Percentiles rank a stretch among this genome's conserved stretches.
Evolutionary conservation across 2,888 invertebrate species (phyloP).

Genomic region (Drosophila subsilvestris): DNA sequence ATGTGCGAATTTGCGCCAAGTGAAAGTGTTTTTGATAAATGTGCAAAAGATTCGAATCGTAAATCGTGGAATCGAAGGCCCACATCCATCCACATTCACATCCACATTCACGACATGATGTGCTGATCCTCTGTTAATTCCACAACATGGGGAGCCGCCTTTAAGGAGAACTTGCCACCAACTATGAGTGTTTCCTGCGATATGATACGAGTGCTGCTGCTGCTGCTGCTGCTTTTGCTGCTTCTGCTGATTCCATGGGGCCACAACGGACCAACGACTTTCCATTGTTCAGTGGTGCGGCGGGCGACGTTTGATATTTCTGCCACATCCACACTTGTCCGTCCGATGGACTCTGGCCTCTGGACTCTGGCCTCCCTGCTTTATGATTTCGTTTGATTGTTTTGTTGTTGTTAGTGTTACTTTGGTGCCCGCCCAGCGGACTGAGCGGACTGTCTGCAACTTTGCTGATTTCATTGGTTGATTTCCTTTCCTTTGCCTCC

Average conservation of each 20-base stretch:
- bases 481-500: constrained; percentile 30
- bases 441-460: constrained; percentile 56
- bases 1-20: constrained; percentile 51
- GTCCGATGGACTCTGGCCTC: not conserved
- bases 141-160: constrained; percentile 11
- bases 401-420: constrained; percentile 41
- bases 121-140: constrained; percentile 27
- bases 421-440: constrained; percentile 20
- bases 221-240: not conserved
- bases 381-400: constrained; percentile 56
- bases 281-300: constrained; percentile 18
- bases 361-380: constrained; percentile 13
- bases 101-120: not conserved
- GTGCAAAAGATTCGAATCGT: constrained; percentile 19
- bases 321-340: constrained; percentile 23
- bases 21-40: constrained; percentile 52
- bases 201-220: not conserved
- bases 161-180: constrained; percentile 3
- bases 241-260: constrained; percentile 12
- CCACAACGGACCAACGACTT: constrained; percentile 13
- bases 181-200: constrained; percentile 3
- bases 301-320: constrained; percentile 23
- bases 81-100: not conserved
- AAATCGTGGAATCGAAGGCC: constrained; percentile 29
- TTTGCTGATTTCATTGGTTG: constrained; percentile 60